These are phyloP conservation scores for Cryptotermes secundus DNA, from an alignment of 1,140 invertebrate genomes.

Conservation along the genomic window DNA sequence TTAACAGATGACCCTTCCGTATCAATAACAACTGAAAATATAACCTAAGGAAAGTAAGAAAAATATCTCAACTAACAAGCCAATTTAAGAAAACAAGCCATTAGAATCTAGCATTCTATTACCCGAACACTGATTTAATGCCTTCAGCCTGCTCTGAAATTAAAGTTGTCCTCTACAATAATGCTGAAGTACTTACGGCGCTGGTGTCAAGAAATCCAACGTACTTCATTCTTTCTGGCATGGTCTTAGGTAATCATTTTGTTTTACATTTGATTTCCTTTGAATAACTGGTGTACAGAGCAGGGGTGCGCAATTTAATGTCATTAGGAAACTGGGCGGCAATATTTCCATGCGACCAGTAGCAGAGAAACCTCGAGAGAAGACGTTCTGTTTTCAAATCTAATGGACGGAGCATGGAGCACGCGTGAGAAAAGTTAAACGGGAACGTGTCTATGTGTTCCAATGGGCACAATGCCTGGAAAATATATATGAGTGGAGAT, in stretches of 20 bases:
- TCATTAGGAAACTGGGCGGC: too few relatives aligned
- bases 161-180: background rate
- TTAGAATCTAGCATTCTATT: conserved; percentile 15
- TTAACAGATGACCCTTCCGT: background rate
- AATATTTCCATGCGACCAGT: too few relatives aligned
- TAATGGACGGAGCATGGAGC: too few relatives aligned
- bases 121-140: background rate
- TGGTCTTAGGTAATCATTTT: background rate
- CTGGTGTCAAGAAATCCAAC: too few relatives aligned
- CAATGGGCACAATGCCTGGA: too few relatives aligned
- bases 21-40: background rate
- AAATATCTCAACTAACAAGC: background rate
- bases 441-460: too few relatives aligned
- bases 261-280: background rate
- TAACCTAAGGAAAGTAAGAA: background rate
- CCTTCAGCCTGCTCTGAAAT: background rate
- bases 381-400: too few relatives aligned
- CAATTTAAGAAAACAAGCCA: background rate
- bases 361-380: too few relatives aligned
- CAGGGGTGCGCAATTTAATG: background rate
- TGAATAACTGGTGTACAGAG: background rate
- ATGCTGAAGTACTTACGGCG: background rate
- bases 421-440: too few relatives aligned
- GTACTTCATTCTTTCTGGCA: background rate
- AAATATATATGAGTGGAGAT: too few relatives aligned